These are phyloP conservation scores for Aspidoscelis tigris DNA, from an alignment of 2,113 vertebrate genomes.

Conservation along the genomic window DNA sequence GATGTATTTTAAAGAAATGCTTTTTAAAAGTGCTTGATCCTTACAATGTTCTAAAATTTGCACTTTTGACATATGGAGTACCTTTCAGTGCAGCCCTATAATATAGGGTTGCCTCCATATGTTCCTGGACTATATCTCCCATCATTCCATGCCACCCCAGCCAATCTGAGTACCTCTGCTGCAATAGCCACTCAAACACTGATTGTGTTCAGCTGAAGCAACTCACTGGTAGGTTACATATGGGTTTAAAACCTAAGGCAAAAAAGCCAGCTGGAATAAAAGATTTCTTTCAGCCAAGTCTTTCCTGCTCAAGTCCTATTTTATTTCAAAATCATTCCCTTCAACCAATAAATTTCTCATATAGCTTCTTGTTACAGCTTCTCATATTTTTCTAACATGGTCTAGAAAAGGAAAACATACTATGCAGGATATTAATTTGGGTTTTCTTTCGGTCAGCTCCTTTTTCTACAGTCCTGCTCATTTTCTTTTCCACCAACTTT, in stretches of 20 bases:
- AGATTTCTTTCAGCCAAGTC: background rate
- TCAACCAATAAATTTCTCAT: background rate
- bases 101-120: too few relatives aligned
- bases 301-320: background rate
- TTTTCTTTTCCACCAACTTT: too few relatives aligned
- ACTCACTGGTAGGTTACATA: too few relatives aligned
- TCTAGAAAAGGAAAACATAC: background rate
- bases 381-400: background rate
- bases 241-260: background rate
- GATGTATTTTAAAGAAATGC: conserved; percentile 46
- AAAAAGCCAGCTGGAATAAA: conserved; percentile 25
- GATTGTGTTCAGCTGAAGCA: background rate
- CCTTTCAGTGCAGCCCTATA: conserved; percentile 24
- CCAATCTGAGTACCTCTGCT: too few relatives aligned
- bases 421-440: background rate
- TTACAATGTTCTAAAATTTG: conserved; percentile 55
- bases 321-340: background rate
- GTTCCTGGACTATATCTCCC: too few relatives aligned
- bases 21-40: conserved; percentile 35
- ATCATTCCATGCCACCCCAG: too few relatives aligned
- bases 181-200: background rate
- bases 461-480: background rate
- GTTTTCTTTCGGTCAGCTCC: background rate
- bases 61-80: conserved; percentile 49
- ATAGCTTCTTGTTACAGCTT: background rate